Conservation (phyloP, 2,113 vertebrate species). For the Camelus bactrianus region DNA sequence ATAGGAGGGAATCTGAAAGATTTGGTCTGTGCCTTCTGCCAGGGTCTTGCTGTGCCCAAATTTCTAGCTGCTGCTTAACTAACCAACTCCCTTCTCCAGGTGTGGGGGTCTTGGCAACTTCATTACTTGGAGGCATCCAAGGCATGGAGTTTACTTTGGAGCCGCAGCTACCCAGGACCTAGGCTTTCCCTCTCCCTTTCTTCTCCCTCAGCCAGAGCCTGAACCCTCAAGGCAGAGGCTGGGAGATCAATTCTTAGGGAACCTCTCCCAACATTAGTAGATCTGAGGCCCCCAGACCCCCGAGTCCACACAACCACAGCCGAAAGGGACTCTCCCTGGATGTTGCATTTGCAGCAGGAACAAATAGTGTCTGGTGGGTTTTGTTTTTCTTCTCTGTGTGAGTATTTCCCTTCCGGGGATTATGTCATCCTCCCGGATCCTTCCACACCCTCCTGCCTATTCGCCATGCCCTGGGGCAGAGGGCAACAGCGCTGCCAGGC, state of each 20-base stretch:
- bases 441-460: not conserved
- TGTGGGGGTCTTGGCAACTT: not conserved
- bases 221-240: not conserved
- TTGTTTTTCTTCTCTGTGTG: conserved; percentile 18
- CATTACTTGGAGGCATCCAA: not conserved
- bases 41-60: not conserved
- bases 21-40: not conserved
- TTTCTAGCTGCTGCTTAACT: not conserved
- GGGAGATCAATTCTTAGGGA: not conserved
- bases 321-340: not conserved
- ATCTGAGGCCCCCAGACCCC: not conserved
- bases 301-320: not conserved
- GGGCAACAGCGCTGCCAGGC: not conserved
- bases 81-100: not conserved
- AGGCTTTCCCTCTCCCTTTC: not conserved
- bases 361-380: not conserved
- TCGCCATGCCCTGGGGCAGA: not conserved
- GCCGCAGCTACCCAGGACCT: not conserved
- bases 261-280: not conserved
- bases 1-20: not conserved
- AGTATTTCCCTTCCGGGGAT: not conserved
- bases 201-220: not conserved
- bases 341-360: conserved; percentile 1
- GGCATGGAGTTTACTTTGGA: not conserved
- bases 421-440: not conserved